Evolutionary conservation across 2,888 invertebrate genomes (phyloP), one percentile per base, ranked within the genome.

Genomic region (Netelia fuscicornis): DNA sequence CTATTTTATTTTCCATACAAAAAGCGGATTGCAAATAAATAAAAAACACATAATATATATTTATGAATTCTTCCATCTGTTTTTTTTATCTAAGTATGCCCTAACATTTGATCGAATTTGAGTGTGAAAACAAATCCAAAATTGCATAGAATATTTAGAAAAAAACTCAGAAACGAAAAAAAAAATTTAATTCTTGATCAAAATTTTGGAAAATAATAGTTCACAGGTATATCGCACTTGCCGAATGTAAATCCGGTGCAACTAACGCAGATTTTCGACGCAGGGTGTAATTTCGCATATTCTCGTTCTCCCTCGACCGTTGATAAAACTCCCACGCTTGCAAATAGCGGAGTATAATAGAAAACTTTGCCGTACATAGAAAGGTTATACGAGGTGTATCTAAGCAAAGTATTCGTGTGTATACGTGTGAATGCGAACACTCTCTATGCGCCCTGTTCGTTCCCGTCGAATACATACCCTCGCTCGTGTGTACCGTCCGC

Each of bases 251-350:
- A 37, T 8, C 56, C 9, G 10, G 23, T 56, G 25, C 76, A 17
- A 76, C 6, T 52, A 20, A 9, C 48, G 13, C 17, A n/a, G n/a
- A 13, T 52, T 6, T 6, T 23, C n/a, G 5, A 52, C 23, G 48
- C 13, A 58, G 80, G 62, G 75, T 81, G 68, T 62, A 81, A 74
- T 67, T 60, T 20, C 11, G 25, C 44, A 67, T 56, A n/a, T 25
- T 54, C 13, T 30, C 30, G 5, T 30, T n/a, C n/a, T 56, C 20
- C 56, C 20, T 58, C 23, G 17, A 6, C 11, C 30, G 30, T 70
- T 23, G 9, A 3, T 52, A 60, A 5, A 44, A 44, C 68, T 68
- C 68, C 48, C 44, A 67, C 58, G 60, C 68, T 60, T 20, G 52
- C 52, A 3, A 30, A 60, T 37, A 77, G 2, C 58, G 17, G 58